phyloP scores from a whole-genome alignment of 2,888 invertebrate species.

The Stenolophus ochropezus region DNA sequence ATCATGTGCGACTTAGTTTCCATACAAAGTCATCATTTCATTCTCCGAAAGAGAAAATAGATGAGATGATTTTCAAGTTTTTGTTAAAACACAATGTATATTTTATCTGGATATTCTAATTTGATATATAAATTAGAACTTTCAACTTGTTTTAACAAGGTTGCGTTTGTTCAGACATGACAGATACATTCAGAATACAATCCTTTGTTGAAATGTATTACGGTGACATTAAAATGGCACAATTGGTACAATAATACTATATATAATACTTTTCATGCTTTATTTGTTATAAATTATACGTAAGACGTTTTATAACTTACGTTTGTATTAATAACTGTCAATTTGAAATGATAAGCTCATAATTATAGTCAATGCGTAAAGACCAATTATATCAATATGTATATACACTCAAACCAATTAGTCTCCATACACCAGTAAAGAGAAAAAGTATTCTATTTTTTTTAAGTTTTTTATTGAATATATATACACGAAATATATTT shows the following conservation, averaged over 20 bases:
- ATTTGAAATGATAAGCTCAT: background rate
- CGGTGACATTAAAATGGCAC: background rate
- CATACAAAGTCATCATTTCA: background rate
- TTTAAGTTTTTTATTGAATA: too few species aligned
- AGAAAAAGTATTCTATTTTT: too few species aligned
- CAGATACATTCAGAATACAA: background rate
- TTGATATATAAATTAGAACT: background rate
- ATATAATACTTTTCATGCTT: background rate
- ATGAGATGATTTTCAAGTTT: background rate
- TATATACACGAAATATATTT: too few species aligned
- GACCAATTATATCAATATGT: too few species aligned
- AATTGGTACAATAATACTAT: background rate
- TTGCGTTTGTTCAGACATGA: background rate
- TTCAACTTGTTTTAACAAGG: background rate
- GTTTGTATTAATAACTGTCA: background rate
- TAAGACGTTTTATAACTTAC: background rate
- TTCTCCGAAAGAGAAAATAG: constrained; percentile 23
- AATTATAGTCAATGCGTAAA: too few species aligned
- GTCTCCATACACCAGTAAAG: too few species aligned
- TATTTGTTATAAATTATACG: background rate
- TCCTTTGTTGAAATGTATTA: background rate
- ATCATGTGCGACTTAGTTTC: constrained; percentile 12
- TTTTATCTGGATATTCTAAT: background rate
- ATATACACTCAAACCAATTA: too few species aligned
- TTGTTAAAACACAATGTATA: background rate